Percentiles rank a stretch among this genome's conserved stretches.
These are phyloP conservation scores for Nycticebus coucang DNA, from an alignment of 2,113 vertebrate species.

Conservation along the genomic window DNA sequence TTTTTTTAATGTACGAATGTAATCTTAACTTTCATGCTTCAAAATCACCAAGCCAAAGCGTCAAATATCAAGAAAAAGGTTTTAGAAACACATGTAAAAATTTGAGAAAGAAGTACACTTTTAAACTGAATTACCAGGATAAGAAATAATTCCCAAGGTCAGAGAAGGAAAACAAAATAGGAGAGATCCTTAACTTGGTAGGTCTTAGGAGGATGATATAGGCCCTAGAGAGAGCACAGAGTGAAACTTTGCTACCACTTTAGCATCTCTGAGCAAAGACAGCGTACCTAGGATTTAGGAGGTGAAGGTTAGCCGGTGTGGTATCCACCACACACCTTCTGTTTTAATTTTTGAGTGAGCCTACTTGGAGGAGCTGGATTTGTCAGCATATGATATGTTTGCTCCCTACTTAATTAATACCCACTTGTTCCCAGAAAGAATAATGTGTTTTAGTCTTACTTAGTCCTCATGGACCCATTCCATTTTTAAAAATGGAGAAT, in stretches of 20 bases:
- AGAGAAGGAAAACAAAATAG: not conserved
- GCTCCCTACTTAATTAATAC: not conserved
- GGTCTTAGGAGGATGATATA: not conserved
- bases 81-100: not conserved
- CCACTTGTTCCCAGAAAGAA: not conserved
- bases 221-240: not conserved
- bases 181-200: not conserved
- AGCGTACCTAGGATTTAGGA: accelerated
- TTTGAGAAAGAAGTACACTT: not conserved
- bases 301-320: accelerated
- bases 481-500: not conserved
- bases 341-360: not conserved
- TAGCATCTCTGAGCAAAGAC: not conserved
- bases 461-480: not conserved
- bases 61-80: not conserved
- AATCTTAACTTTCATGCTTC: not conserved
- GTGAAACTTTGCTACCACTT: not conserved
- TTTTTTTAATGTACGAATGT: not conserved
- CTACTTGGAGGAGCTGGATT: not conserved
- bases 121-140: not conserved
- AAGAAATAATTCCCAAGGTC: not conserved
- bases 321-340: not conserved
- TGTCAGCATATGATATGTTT: accelerated
- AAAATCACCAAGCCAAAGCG: not conserved
- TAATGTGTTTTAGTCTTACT: not conserved